phyloP scores from a whole-genome alignment of 2,113 vertebrate genomes.

The Isurus oxyrinchus region DNA sequence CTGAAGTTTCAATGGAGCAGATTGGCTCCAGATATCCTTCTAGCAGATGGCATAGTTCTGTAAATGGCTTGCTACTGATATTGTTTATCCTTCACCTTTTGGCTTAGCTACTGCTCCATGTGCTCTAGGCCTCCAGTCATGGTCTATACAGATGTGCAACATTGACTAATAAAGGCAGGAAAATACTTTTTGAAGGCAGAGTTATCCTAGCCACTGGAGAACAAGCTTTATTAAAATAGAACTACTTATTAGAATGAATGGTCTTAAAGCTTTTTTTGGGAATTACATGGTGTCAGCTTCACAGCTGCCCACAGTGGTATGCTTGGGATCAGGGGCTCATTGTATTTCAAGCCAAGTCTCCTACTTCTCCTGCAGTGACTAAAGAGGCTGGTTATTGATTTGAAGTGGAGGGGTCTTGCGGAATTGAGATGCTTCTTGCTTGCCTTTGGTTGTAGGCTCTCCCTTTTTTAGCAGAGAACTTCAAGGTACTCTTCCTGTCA shows the following conservation, averaged over 20 bases:
- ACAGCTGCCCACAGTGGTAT: neutral
- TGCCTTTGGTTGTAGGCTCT: neutral
- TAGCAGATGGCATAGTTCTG: neutral
- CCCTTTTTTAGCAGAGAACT: neutral
- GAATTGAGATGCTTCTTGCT: neutral
- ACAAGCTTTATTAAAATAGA: neutral
- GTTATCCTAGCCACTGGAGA: neutral
- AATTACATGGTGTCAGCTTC: neutral
- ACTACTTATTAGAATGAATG: neutral
- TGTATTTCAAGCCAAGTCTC: neutral
- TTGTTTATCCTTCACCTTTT: conserved; percentile 5
- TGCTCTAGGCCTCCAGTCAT: neutral
- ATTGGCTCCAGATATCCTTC: neutral
- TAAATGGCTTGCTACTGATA: conserved; percentile 9
- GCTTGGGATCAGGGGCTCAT: neutral
- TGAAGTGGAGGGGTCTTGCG: neutral
- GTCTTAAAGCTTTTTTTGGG: neutral
- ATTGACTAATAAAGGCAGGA: conserved; percentile 7
- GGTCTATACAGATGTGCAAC: neutral
- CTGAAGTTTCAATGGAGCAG: neutral
- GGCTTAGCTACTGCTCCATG: neutral
- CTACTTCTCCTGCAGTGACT: neutral
- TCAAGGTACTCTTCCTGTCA: neutral
- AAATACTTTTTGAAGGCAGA: neutral
- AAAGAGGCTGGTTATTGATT: neutral